A percentile compares a stretch with the other conserved stretches of the same genome.
phyloP scores from a whole-genome alignment of 2,888 invertebrate genomes.

The Phortica okadai region DNA sequence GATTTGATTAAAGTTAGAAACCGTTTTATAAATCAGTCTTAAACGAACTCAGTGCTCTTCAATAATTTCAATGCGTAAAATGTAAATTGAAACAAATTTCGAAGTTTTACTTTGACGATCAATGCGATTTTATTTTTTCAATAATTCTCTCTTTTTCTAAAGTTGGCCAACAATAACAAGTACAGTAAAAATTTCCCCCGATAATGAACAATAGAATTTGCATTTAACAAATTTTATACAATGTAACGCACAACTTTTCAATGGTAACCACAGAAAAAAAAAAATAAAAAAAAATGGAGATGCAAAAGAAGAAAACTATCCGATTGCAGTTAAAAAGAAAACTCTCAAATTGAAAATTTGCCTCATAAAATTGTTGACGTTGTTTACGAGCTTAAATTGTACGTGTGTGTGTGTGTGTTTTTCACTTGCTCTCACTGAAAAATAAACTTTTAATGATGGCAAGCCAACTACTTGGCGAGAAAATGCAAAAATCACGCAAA shows the following conservation, averaged over 20 bases:
- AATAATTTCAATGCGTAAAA: too few species aligned
- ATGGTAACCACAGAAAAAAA: neutral
- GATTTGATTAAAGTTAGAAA: too few species aligned
- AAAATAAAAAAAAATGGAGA: slow-evolving; percentile 7
- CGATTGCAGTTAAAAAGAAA: slow-evolving; percentile 15
- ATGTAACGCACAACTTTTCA: slow-evolving; percentile 5
- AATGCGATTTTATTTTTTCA: neutral
- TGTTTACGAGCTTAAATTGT: slow-evolving; percentile 17
- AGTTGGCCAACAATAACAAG: neutral
- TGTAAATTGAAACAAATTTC: too few species aligned
- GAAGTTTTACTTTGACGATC: neutral
- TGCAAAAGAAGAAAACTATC: neutral
- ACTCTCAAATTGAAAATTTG: slow-evolving; percentile 32
- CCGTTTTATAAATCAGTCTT: too few species aligned
- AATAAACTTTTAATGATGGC: slow-evolving; percentile 44
- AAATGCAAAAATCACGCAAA: slow-evolving; percentile 70
- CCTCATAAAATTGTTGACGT: slow-evolving; percentile 31
- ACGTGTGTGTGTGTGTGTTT: slow-evolving; percentile 31
- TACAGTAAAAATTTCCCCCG: neutral
- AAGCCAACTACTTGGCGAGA: slow-evolving; percentile 33
- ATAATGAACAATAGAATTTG: slow-evolving; percentile 18
- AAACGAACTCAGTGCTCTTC: too few species aligned
- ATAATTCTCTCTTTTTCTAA: neutral
- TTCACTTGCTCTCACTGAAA: slow-evolving; percentile 47
- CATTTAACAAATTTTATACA: neutral